A percentile compares a stretch with the other conserved stretches of the same genome.
Evolutionary conservation across 2,113 vertebrate genomes (phyloP).

Genomic region (Casuarius casuarius): DNA sequence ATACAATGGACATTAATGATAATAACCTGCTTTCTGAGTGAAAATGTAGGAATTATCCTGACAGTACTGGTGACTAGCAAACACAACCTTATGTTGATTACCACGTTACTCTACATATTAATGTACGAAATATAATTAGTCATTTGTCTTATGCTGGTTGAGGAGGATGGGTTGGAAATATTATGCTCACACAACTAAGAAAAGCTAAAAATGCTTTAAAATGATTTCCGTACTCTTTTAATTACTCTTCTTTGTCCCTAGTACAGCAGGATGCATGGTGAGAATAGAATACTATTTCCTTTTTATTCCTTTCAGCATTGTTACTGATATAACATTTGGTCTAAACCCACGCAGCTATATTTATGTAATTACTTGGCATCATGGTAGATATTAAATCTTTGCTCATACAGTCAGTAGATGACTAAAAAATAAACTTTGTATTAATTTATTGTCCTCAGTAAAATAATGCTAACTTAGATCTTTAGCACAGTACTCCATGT

Average conservation of each 20-base stretch:
- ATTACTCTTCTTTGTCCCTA: background rate
- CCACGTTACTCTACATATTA: background rate
- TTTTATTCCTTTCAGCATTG: background rate
- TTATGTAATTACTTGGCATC: background rate
- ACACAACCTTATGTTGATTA: background rate
- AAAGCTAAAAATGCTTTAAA: background rate
- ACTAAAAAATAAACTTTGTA: background rate
- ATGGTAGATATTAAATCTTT: background rate
- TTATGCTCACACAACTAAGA: background rate
- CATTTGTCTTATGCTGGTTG: background rate
- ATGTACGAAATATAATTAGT: background rate
- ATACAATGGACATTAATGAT: background rate
- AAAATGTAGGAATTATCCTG: background rate
- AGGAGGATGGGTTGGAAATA: background rate
- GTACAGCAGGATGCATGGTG: background rate
- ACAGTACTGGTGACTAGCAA: background rate
- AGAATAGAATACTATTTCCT: background rate
- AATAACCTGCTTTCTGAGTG: background rate
- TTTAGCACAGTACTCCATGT: background rate
- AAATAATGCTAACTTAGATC: background rate
- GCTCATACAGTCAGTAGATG: background rate
- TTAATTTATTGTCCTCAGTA: background rate
- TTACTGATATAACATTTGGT: conserved; percentile 16
- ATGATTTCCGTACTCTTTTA: background rate
- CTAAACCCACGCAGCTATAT: background rate